Evolutionary conservation across 2,888 invertebrate species (phyloP), one percentile per base, ranked within the genome.

Genomic region (Pollenia amentaria): DNA sequence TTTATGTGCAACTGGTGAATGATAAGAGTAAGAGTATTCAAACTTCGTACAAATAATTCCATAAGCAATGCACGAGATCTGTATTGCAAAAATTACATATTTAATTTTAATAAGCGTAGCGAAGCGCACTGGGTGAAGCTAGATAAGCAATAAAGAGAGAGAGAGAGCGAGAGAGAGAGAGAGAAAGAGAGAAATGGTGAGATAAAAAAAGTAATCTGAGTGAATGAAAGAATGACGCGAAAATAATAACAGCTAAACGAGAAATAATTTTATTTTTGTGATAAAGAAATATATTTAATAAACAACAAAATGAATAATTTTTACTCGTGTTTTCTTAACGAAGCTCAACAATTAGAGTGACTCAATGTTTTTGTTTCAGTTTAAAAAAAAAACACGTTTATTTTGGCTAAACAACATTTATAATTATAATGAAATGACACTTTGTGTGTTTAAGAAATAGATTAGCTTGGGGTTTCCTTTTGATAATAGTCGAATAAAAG

Each of bases 301-400:
- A 72, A 76, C 11, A 69, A 16, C 10, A 14, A 48, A 40, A 57
- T 7, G 48, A 76, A 55, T 44, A 14, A 48, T n/a, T 42, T 69
- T 48, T 16, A 65, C 2, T 48, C 16, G 7, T 9, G 53, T 29
- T 62, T 48, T 64, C 14, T 64, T 11, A 42, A 42, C 62, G 42
- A 62, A 29, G 0, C 29, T 29, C 29, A 29, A 29, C 29, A 29
- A 0, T 29, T 18, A 12, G 46, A 16, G 64, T 83, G 84, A 84
- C 72, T 84, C 84, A 84, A 62, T 40, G 38, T 51, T 78, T 70
- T 82, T 44, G 44, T 81, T 65, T 73, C 16, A 29, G 10, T 53
- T 44, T 11, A 14, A 65, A 84, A 65, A n/a, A 29, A 64, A 38
- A 69, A 73, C 73, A 48, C 29, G 60, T 29, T 73, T 67, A 57